Conservation (phyloP, 2,888 invertebrate species). For the Hyppa rectilinea region DNA sequence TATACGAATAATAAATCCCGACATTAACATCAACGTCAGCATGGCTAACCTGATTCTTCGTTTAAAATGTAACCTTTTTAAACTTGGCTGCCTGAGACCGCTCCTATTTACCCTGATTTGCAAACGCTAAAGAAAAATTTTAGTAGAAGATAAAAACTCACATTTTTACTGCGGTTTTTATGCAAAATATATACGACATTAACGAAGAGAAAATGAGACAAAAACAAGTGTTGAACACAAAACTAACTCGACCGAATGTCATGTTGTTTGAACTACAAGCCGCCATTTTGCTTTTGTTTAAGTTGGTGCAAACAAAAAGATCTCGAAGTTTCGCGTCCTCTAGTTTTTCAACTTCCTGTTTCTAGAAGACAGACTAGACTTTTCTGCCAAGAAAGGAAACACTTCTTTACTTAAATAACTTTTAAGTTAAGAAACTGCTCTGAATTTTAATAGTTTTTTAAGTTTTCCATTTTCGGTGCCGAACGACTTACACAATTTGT, state of each 20-base stretch:
- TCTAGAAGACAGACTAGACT: conserved; percentile 65
- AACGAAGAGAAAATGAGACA: conserved; percentile 39
- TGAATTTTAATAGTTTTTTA: conserved; percentile 66
- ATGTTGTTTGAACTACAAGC: conserved; percentile 56
- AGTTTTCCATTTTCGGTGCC: conserved; percentile 43
- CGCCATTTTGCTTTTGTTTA: conserved; percentile 58
- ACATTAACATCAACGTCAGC: conserved; percentile 39
- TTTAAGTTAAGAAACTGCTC: conserved; percentile 65
- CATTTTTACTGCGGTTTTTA: conserved; percentile 32
- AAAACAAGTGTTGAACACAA: conserved; percentile 42
- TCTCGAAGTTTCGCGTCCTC: conserved; percentile 64
- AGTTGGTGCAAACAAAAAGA: conserved; percentile 65
- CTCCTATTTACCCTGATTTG: conserved; percentile 32
- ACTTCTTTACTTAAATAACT: conserved; percentile 70
- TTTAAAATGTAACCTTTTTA: conserved; percentile 51
- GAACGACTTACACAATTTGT: conserved; percentile 28
- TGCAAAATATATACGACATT: conserved; percentile 35
- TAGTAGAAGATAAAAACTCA: conserved; percentile 18
- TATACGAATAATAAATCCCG: conserved; percentile 37
- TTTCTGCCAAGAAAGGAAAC: conserved; percentile 69
- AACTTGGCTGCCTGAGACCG: conserved; percentile 23
- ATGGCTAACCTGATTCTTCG: conserved; percentile 40
- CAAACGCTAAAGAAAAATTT: conserved; percentile 42
- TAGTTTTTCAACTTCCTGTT: conserved; percentile 72
- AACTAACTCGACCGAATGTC: conserved; percentile 60